These are phyloP conservation scores for Napeogenes sylphis DNA, from an alignment of 2,888 invertebrate species.

Conservation along the genomic window DNA sequence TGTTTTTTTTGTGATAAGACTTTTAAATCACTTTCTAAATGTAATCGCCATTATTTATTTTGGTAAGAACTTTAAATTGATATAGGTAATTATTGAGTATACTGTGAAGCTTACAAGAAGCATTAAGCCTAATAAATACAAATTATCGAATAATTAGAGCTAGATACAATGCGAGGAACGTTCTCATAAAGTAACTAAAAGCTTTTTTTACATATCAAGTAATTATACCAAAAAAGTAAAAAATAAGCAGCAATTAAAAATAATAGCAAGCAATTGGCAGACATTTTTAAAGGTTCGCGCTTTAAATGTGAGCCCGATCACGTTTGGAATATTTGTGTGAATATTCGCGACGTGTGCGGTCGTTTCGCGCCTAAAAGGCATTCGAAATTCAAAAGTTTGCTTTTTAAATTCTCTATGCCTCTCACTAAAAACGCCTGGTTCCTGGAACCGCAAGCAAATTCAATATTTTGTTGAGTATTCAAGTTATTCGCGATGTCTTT, in stretches of 20 bases:
- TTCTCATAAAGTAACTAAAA: constrained; percentile 10
- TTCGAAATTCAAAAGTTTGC: constrained; percentile 49
- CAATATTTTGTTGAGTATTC: constrained; percentile 9
- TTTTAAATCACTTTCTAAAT: background rate
- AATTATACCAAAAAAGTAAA: background rate
- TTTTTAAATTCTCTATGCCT: constrained; percentile 34
- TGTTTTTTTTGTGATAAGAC: constrained; percentile 6
- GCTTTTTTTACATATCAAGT: constrained; percentile 2
- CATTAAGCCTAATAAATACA: background rate
- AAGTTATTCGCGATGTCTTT: constrained; percentile 1
- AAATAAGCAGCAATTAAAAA: constrained; percentile 7
- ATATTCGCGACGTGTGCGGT: constrained; percentile 63
- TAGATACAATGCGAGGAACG: background rate
- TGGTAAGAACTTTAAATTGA: background rate
- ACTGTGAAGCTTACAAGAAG: background rate
- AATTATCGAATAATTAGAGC: background rate
- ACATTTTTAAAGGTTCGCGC: constrained; percentile 15
- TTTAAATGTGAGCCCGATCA: constrained; percentile 45
- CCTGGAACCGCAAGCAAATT: constrained; percentile 11
- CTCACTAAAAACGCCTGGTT: constrained; percentile 18
- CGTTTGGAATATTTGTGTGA: constrained; percentile 36
- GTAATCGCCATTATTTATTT: too few relatives aligned
- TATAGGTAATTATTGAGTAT: background rate
- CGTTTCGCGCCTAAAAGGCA: constrained; percentile 48
- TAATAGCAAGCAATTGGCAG: constrained; percentile 11